phyloP scores from a whole-genome alignment of 2,888 invertebrate species.

The Tholera decimalis region DNA sequence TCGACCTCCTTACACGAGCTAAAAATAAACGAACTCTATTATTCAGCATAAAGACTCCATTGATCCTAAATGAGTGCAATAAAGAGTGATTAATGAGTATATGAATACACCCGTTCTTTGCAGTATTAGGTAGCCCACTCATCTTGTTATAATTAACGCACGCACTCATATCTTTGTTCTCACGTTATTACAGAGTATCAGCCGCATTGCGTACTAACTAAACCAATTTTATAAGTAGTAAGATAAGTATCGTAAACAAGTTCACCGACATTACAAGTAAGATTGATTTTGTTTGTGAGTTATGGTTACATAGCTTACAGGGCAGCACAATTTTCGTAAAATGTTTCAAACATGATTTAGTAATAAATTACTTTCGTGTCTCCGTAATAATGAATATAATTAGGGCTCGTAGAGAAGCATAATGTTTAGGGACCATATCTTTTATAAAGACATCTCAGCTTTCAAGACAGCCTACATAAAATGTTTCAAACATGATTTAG shows the following conservation, averaged over 20 bases:
- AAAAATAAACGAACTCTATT: conserved; percentile 79
- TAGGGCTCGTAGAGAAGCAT: conserved; percentile 11
- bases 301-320: not conserved
- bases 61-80: conserved; percentile 83
- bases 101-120: conserved; percentile 73
- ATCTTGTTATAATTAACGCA: conserved; percentile 65
- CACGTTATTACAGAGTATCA: conserved; percentile 38
- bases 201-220: conserved; percentile 55
- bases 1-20: conserved; percentile 72
- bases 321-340: conserved; percentile 2
- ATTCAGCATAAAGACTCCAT: conserved; percentile 78
- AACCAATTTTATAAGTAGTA: conserved; percentile 51
- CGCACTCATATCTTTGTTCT: conserved; percentile 52
- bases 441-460: no score
- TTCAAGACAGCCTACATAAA: not conserved
- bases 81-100: conserved; percentile 81
- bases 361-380: conserved; percentile 19
- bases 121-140: conserved; percentile 56
- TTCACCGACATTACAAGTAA: conserved; percentile 45
- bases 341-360: conserved; percentile 10
- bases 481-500: conserved; percentile 10
- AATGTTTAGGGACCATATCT: conserved; percentile 20
- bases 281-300: conserved; percentile 31
- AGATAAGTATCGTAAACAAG: conserved; percentile 56
- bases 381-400: conserved; percentile 45